phyloP scores from a whole-genome alignment of 2,888 invertebrate genomes.

The Lysandra coridon region DNA sequence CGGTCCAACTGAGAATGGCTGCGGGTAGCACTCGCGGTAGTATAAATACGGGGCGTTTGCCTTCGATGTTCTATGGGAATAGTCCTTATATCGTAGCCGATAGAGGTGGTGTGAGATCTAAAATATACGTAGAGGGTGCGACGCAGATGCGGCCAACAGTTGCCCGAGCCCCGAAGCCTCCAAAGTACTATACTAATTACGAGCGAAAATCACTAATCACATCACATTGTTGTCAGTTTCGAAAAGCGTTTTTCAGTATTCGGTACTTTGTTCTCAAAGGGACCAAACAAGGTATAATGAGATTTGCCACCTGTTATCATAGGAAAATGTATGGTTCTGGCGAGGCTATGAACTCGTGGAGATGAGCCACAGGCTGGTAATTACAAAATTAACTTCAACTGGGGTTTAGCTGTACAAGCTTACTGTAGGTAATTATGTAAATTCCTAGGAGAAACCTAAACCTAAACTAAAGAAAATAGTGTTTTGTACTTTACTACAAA shows the following conservation, averaged over 20 bases:
- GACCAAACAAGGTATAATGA: too few relatives aligned
- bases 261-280: neutral
- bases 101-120: neutral
- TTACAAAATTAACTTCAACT: too few relatives aligned
- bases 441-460: too few relatives aligned
- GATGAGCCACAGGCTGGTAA: too few relatives aligned
- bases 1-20: constrained; percentile 53
- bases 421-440: too few relatives aligned
- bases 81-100: neutral
- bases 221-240: neutral
- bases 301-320: too few relatives aligned
- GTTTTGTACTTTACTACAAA: too few relatives aligned
- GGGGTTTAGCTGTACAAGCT: too few relatives aligned
- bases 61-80: neutral
- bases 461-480: too few relatives aligned
- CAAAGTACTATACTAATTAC: constrained; percentile 26
- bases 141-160: constrained; percentile 76
- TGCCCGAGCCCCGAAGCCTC: constrained; percentile 52
- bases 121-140: constrained; percentile 33
- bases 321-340: too few relatives aligned
- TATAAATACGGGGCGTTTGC: constrained; percentile 37
- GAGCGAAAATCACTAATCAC: neutral
- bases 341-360: too few relatives aligned
- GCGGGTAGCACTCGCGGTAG: constrained; percentile 41
- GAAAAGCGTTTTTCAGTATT: neutral